A percentile compares a stretch with the other conserved stretches of the same genome.
These are phyloP conservation scores for Nipponacmea schrenckii DNA, from an alignment of 2,888 invertebrate genomes.

Conservation along the genomic window DNA sequence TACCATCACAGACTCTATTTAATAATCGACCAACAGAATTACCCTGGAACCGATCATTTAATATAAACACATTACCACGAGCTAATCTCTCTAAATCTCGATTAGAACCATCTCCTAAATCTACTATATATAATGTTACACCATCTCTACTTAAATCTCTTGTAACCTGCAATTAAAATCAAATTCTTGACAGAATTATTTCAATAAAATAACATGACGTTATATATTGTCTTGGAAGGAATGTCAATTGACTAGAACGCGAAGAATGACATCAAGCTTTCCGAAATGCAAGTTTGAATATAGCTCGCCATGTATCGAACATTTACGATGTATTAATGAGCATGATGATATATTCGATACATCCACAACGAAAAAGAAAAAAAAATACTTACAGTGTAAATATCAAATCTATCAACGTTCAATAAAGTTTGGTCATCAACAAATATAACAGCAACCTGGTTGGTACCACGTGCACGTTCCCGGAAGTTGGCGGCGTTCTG, in stretches of 20 bases:
- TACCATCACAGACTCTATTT: constrained; percentile 25
- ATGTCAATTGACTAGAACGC: not conserved
- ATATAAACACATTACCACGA: constrained; percentile 17
- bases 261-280: constrained; percentile 1
- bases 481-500: constrained; percentile 14
- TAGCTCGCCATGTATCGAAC: too few relatives aligned
- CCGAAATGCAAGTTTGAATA: too few relatives aligned
- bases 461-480: constrained; percentile 33
- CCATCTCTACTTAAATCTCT: constrained; percentile 27
- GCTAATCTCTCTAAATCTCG: constrained; percentile 24
- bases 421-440: constrained; percentile 40
- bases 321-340: too few relatives aligned
- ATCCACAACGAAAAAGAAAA: not conserved
- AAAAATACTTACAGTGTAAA: not conserved
- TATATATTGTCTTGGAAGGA: too few relatives aligned
- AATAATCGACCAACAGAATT: constrained; percentile 4
- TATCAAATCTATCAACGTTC: constrained; percentile 20
- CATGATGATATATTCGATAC: not conserved
- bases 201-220: too few relatives aligned
- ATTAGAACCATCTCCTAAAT: constrained; percentile 24
- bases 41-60: constrained; percentile 15
- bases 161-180: constrained; percentile 20
- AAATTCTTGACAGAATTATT: constrained; percentile 16
- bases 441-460: constrained; percentile 50
- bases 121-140: constrained; percentile 29